Base-by-base conservation (phyloP, 1,140 invertebrate genomes). In the Drosophila insularis region DNA sequence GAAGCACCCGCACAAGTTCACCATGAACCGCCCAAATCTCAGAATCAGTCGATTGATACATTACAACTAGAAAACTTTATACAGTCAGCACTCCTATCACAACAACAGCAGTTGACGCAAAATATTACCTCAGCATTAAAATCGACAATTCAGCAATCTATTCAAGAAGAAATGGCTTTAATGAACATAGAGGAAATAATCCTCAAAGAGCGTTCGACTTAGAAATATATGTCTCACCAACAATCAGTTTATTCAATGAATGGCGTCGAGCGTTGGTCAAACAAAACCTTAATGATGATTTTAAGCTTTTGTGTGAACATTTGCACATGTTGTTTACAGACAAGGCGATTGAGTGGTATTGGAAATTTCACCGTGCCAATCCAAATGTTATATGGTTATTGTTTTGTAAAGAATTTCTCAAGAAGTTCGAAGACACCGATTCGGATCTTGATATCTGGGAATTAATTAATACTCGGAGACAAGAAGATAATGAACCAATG, bases 321-420 rank as follows among this genome's bases (percentile, higher is more conserved):
- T 13, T 68, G 7, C 53, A 66, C 11, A 14, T 66, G 4, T 58
- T 66, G n/a, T 46, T 58, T 43, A 37, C 14, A 13, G 64, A 32
- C 1, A 67, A 35, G 8, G 27, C 65, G 1, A 68, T 10, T 19
- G 65, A 68, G 21, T 68, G 56, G 65, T 67, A 50, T 67, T 67
- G 55, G 27, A 67, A 67, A 11, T 67, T 67, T 23, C 56, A 67
- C 35, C 14, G 40, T 10, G 21, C 27, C 10, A n/a, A 10, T 43
- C 27, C 56, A 21, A 8, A 39, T 2, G 60, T 68, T 11, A 53
- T 17, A 0, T 61, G 43, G 65, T 0, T 32, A 21, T n/a, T 6
- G 13, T 68, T 61, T 39, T 68, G 35, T 17, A 21, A 58, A 58
- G 46, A 68, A 21, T 63, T 61, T n/a, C n/a, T 31, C 10, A 27